Evolutionary conservation across 2,797 vertebrate species (phyloP), one percentile per base, ranked within the genome.

Genomic region (Clarias fuscus): DNA sequence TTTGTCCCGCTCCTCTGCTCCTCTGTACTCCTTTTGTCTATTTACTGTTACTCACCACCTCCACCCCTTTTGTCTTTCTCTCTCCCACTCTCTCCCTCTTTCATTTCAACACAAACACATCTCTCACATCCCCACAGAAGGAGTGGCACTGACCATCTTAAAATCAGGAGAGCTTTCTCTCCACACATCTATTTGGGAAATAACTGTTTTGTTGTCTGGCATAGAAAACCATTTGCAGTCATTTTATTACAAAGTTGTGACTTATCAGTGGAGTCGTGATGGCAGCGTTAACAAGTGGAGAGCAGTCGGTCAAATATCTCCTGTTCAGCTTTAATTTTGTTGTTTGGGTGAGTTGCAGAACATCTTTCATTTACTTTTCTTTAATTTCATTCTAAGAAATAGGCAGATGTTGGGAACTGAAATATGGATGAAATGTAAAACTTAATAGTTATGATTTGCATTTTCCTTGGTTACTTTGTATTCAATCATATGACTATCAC

Each of bases 281-380:
- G 95, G 85, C 92, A 64, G 91, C 91, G 33, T 90, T 96, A 15
- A 94, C 89, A 88, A 90, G 93, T 90, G 92, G 92, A 92, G 95
- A 96, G 87, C 33, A 93, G 68, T 94, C 94, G 89, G 89, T 96
- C 71, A 96, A 96, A 76, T 96, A 95, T 87, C 84, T 93, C 0
- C 82, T 96, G 3, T 95, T 96, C 90, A 81, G 91, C 91, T 96
- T 96, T 75, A 96, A 95, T 81, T 96, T 96, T 88, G 56, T 96
- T 81, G 93, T 95, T 87, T 96, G 95, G 95, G 95, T 96, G 43
- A 95, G 93, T 91, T 53, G 48, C 8, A 53, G 43, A 24, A 56
- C 82, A 18, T 88, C 17, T 30, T 89, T 64, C 85, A 40, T 83
- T 78, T 82, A 65, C 22, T 59, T 30, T 17, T 72, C 14, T 71